Percentiles rank a stretch among this genome's conserved stretches.
Evolutionary conservation across 2,797 vertebrate genomes (phyloP).

Genomic region (Cirrhinus molitorella): DNA sequence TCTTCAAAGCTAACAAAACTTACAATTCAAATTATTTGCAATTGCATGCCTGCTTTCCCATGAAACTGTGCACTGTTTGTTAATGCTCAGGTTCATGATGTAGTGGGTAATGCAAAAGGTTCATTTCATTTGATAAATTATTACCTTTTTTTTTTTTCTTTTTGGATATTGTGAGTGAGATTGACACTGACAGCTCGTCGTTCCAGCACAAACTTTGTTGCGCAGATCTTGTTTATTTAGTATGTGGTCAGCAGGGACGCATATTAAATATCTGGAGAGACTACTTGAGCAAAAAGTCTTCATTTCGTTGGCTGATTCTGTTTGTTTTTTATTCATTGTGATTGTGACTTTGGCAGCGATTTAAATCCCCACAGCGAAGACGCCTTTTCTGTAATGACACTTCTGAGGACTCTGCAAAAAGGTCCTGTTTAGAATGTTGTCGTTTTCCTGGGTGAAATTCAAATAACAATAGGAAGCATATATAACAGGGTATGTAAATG

Average conservation of each 20-base stretch:
- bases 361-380: slow-evolving; percentile 63
- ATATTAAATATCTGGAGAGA: slow-evolving; percentile 51
- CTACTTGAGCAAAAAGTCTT: slow-evolving; percentile 42
- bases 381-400: slow-evolving; percentile 66
- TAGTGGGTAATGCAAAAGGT: not conserved
- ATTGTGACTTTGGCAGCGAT: slow-evolving; percentile 63
- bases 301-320: slow-evolving; percentile 52
- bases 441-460: slow-evolving; percentile 66
- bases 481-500: slow-evolving; percentile 64
- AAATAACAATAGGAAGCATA: slow-evolving; percentile 66
- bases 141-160: not conserved
- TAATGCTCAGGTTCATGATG: slow-evolving; percentile 14
- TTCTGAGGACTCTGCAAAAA: slow-evolving; percentile 65
- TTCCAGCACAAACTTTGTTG: slow-evolving; percentile 30
- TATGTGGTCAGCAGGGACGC: slow-evolving; percentile 49
- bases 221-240: slow-evolving; percentile 36
- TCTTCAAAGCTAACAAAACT: slow-evolving; percentile 43
- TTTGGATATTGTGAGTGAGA: not conserved
- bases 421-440: slow-evolving; percentile 65
- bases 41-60: slow-evolving; percentile 7
- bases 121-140: not conserved
- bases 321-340: slow-evolving; percentile 60
- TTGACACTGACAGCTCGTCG: slow-evolving; percentile 17
- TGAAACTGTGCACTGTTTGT: slow-evolving; percentile 1
- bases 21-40: slow-evolving; percentile 26